These are phyloP conservation scores for Himalopsyche tibetana DNA, from an alignment of 2,888 invertebrate species.

Conservation along the genomic window DNA sequence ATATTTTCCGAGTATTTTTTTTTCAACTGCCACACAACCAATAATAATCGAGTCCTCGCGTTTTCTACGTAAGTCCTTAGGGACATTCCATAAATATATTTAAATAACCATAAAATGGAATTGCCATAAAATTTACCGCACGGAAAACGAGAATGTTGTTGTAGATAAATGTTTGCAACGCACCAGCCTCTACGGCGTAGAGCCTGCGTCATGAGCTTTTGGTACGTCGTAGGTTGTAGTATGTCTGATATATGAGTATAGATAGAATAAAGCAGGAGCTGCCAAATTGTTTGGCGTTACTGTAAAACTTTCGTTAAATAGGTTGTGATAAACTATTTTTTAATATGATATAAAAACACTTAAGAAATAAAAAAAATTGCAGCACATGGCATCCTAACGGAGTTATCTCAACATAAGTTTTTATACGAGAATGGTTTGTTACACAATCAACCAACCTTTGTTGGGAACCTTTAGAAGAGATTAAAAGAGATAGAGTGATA, in stretches of 20 bases:
- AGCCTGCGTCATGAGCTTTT: background rate
- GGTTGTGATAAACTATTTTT: too few relatives aligned
- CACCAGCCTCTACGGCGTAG: slow-evolving; percentile 10
- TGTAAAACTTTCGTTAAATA: too few relatives aligned
- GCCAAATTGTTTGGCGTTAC: too few relatives aligned
- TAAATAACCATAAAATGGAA: slow-evolving; percentile 35
- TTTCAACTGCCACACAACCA: background rate
- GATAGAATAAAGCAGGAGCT: background rate
- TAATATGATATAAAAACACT: too few relatives aligned
- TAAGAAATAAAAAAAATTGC: too few relatives aligned
- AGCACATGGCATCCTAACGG: too few relatives aligned
- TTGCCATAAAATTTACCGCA: slow-evolving; percentile 20
- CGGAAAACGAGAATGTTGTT: background rate
- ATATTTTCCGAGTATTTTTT: background rate
- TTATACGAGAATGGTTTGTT: too few relatives aligned
- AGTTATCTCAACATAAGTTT: too few relatives aligned
- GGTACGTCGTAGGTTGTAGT: background rate
- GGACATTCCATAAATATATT: slow-evolving; percentile 40
- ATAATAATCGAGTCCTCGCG: slow-evolving; percentile 36
- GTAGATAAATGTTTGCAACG: slow-evolving; percentile 12
- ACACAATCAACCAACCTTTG: too few relatives aligned
- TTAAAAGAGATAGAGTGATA: too few relatives aligned
- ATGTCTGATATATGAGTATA: background rate
- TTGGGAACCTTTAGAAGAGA: too few relatives aligned
- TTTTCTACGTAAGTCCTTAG: slow-evolving; percentile 16